These are phyloP conservation scores for Sarcophaga caerulescens DNA, from an alignment of 2,888 invertebrate species.

Conservation along the genomic window DNA sequence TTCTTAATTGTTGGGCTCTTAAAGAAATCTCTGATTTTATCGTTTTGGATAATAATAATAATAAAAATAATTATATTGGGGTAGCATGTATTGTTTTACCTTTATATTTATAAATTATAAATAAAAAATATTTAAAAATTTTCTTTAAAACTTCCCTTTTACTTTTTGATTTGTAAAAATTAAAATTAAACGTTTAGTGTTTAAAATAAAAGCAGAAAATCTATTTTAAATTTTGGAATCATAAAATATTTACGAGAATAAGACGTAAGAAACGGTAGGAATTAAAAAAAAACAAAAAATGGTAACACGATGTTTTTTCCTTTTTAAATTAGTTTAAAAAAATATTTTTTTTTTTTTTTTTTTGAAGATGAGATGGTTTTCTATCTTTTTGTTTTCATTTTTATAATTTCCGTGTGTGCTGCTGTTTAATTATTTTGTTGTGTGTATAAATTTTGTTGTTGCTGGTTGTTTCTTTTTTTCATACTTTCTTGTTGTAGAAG, in stretches of 20 bases:
- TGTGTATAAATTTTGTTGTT: conserved; percentile 65
- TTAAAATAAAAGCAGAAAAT: conserved; percentile 59
- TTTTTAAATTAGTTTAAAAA: conserved; percentile 37
- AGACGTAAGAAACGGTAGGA: conserved; percentile 53
- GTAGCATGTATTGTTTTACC: neutral
- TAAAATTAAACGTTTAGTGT: conserved; percentile 47
- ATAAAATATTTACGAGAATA: conserved; percentile 63
- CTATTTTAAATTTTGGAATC: conserved; percentile 50
- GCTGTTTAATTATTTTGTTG: conserved; percentile 64
- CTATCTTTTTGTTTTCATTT: conserved; percentile 45
- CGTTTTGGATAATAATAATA: conserved; percentile 1
- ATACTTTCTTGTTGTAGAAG: conserved; percentile 54
- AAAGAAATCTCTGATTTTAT: conserved; percentile 8
- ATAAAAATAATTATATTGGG: neutral
- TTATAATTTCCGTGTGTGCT: conserved; percentile 46
- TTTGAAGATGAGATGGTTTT: conserved; percentile 25
- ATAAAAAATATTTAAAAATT: conserved; percentile 44
- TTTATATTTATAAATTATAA: conserved; percentile 39
- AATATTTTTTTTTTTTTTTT: conserved; percentile 49
- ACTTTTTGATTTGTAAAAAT: conserved; percentile 56
- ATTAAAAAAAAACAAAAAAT: conserved; percentile 61
- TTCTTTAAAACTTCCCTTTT: conserved; percentile 55
- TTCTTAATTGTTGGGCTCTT: conserved; percentile 3
- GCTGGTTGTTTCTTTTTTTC: conserved; percentile 60
- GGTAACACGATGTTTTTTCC: conserved; percentile 56